Evolutionary conservation across 1,140 invertebrate species (phyloP), one percentile per base, ranked within the genome.

Genomic region (Neodiprion virginianus): DNA sequence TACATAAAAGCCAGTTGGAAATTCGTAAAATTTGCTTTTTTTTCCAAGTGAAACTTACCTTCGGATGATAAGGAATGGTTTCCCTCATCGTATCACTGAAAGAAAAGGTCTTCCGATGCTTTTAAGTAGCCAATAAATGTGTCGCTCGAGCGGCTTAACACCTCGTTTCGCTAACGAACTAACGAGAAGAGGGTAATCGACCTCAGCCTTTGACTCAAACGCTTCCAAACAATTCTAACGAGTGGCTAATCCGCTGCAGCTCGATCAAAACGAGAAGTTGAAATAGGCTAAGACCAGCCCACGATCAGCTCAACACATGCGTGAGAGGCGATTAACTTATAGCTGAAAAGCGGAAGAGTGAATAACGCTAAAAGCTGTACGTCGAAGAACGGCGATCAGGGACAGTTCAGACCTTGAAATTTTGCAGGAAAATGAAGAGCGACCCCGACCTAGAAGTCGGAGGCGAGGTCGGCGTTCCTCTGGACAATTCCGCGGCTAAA

Each of bases 401-500:
- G 61, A 48, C 14, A 67, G 11, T 69, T 69, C 67, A 69, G 67
- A 69, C 17, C 67, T 69, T 69, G 67, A 47, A 67, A 76, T 79
- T 73, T 89, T 88, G 81, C 88, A 94, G 92, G 88, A 87, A 85
- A 77, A 78, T 86, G 49, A 89, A 89, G 81, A 83, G 90, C 78
- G 92, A 93, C 83, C 89, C 90, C 12, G 90, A 91, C 28, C 85
- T 94, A 82, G 91, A 93, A 79, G 84, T 93, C 70, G 85, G 84
- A 8, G 87, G 90, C n/a, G 81, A 87, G 72, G 83, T 88, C 48
- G 89, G 88, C 9, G 87, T 90, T 73, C 89, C 93, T 23, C 89
- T 96, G 87, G 94, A 95, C 84, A 93, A 90, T 80, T 89, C 91
- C 3, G 94, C 94, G 0, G 94, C 94, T 1, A 91, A 89, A 80